Percentiles rank a stretch among this genome's conserved stretches.
phyloP scores from a whole-genome alignment of 1,140 invertebrate genomes.

The Drosophila pallidifrons region DNA sequence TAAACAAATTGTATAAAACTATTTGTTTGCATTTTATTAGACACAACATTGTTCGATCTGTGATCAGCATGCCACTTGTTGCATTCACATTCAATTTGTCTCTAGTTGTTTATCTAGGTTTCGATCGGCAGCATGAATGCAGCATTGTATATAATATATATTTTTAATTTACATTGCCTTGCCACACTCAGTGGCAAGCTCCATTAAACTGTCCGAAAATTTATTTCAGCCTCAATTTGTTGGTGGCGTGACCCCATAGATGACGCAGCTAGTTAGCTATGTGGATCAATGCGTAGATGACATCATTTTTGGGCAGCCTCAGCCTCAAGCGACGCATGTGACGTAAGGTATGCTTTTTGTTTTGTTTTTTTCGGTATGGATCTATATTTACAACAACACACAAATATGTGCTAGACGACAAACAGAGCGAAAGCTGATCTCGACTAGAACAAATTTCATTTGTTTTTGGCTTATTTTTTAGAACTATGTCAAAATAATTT shows the following conservation, averaged over 20 bases:
- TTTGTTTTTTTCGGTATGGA: neutral
- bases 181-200: conserved; percentile 27
- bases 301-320: conserved; percentile 54
- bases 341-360: conserved; percentile 53
- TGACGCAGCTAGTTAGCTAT: conserved; percentile 53
- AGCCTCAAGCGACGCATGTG: conserved; percentile 43
- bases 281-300: conserved; percentile 73
- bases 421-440: conserved; percentile 38
- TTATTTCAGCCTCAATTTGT: conserved; percentile 74
- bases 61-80: conserved; percentile 55
- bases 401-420: conserved; percentile 1
- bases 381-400: conserved; percentile 69
- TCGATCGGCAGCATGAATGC: conserved; percentile 11
- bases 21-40: conserved; percentile 47
- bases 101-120: conserved; percentile 50
- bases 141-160: conserved; percentile 13
- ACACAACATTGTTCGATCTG: conserved; percentile 11
- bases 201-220: conserved; percentile 66
- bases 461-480: conserved; percentile 17
- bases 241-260: conserved; percentile 70
- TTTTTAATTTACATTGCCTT: conserved; percentile 36
- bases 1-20: conserved; percentile 19
- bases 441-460: conserved; percentile 2
- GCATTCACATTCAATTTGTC: conserved; percentile 32
- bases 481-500: conserved; percentile 17